Evolutionary conservation across 30 jellyfish, hydroid and myxozoan species (phyloP).

Genomic region (Chironex yamaguchii): DNA sequence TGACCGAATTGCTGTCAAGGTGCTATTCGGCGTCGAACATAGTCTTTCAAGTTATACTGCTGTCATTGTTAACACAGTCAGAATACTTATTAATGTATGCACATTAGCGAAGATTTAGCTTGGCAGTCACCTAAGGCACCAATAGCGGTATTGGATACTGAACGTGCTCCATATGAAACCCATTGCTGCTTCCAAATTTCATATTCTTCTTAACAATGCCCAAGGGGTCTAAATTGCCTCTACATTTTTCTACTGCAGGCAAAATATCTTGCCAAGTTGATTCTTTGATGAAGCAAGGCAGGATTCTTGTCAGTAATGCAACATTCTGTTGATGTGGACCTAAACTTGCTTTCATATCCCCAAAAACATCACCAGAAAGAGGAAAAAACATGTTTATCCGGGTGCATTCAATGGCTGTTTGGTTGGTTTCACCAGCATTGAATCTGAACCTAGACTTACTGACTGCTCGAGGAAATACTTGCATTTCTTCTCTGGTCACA

Average conservation of each 20-base stretch:
- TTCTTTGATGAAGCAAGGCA: no score
- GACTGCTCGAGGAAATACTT: neutral
- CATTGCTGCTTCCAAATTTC: constrained; percentile 27
- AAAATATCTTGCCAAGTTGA: no score
- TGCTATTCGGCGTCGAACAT: constrained; percentile 2
- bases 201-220: constrained; percentile 5
- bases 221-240: no score
- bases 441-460: neutral
- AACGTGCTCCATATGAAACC: constrained; percentile 2
- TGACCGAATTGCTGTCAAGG: constrained; percentile 32
- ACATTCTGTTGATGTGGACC: constrained; percentile 18
- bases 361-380: neutral
- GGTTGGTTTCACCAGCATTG: constrained; percentile 10
- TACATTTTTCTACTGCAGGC: no score
- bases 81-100: neutral
- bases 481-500: neutral
- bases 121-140: constrained; percentile 17
- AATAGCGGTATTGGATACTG: constrained; percentile 15
- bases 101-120: neutral
- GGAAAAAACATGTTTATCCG: constrained; percentile 15
- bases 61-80: constrained; percentile 9
- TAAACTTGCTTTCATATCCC: constrained; percentile 1
- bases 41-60: constrained; percentile 9
- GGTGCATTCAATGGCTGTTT: neutral
- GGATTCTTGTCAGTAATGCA: no score